Evolutionary conservation across 1,140 invertebrate genomes (phyloP), one percentile per base, ranked within the genome.

Genomic region (Anastrepha obliqua): DNA sequence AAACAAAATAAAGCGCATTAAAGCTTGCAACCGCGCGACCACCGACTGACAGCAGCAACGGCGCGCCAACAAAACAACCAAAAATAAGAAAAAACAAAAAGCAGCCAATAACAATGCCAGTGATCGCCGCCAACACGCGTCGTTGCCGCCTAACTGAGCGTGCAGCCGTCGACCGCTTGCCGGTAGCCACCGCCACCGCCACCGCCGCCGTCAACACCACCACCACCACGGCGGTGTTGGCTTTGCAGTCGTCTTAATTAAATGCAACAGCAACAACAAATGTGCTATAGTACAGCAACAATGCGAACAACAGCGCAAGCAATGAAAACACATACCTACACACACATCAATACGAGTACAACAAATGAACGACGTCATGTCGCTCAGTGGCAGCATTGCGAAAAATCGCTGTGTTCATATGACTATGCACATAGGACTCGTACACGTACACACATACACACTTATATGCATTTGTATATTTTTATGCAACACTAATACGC

Each of bases 161-260:
- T 39, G 64, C 29, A 67, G 17, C 64, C 64, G 64, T 29, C 17
- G 7, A 67, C n/a, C 47, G 7, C 6, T 29, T 11, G 47, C 20
- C 47, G 6, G n/a, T 15, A 81, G 20, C n/a, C 29, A 20, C 29
- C 2, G 47, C n/a, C 47, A 20, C 47, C 11, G 47, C 44, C 51
- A 9, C 51, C 51, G 51, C 51, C 51, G 29, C 64, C 64, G 20
- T 39, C 29, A 7, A 29, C n/a, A 20, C n/a, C 29, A 20, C 29
- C 2, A 47, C n/a, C 47, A 20, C 74, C 11, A n/a, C 47, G 11
- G 55, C 17, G 44, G 47, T 55, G 20, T 47, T 81, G 47, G 55
- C 74, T 51, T 81, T 58, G n/a, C 74, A 81, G 74, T 47, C 74
- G 42, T 7, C 58, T 86, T 60, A 86, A 65, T 62, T 86, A 86